phyloP scores from a whole-genome alignment of 1,140 invertebrate species.

The Drosophila ananassae region DNA sequence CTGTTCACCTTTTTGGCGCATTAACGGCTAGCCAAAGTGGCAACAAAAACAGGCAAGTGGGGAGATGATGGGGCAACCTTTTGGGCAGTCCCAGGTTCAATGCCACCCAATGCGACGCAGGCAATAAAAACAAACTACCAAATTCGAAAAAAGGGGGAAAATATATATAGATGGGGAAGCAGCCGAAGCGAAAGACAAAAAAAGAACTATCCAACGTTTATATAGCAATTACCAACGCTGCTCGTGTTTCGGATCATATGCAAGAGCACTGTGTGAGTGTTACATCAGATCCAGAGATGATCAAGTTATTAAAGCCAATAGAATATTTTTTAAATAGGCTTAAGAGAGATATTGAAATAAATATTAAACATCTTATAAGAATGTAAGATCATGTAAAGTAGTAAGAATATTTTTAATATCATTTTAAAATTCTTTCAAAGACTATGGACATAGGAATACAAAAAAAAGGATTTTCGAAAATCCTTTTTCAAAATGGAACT shows the following conservation, averaged over 20 bases:
- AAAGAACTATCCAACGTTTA: constrained; percentile 62
- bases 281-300: constrained; percentile 40
- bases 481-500: no score
- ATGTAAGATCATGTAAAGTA: no score
- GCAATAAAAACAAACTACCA: constrained; percentile 75
- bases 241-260: constrained; percentile 69
- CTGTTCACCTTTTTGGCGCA: constrained; percentile 73
- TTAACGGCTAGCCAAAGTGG: constrained; percentile 61
- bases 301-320: constrained; percentile 1
- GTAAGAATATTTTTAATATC: no score
- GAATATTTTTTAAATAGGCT: neutral
- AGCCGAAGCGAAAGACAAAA: constrained; percentile 28
- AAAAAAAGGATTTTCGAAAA: no score
- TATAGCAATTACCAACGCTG: constrained; percentile 77
- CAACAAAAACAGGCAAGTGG: neutral
- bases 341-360: no score
- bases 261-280: constrained; percentile 23
- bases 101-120: constrained; percentile 68
- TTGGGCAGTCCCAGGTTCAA: constrained; percentile 61
- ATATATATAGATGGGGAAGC: constrained; percentile 13
- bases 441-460: no score
- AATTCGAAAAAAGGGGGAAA: constrained; percentile 53
- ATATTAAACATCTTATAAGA: no score
- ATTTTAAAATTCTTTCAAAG: no score
- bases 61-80: constrained; percentile 33